Conservation (phyloP, 2,113 vertebrate genomes). For the Ceratotherium simum region DNA sequence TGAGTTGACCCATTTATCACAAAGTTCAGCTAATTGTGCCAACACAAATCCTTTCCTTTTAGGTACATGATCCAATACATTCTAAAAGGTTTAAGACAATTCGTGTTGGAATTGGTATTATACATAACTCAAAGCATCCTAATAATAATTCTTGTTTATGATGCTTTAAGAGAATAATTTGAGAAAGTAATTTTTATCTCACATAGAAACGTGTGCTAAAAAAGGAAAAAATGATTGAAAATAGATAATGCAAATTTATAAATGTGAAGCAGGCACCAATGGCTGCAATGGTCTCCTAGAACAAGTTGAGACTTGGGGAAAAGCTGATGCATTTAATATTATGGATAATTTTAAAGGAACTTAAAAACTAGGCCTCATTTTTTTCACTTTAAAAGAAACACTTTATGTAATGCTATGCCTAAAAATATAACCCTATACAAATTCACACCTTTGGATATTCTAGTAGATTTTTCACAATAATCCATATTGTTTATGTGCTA, state of each 20-base stretch:
- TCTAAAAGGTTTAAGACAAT: background rate
- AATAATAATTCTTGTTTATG: background rate
- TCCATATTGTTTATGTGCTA: slow-evolving; percentile 83
- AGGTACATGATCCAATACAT: background rate
- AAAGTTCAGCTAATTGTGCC: background rate
- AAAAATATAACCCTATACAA: slow-evolving; percentile 78
- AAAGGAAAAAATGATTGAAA: background rate
- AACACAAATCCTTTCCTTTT: background rate
- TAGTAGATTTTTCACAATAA: slow-evolving; percentile 83
- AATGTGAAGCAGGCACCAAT: background rate
- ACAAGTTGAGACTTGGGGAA: background rate
- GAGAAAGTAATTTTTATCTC: background rate
- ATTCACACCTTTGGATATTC: slow-evolving; percentile 84
- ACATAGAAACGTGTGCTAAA: background rate
- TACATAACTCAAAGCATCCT: background rate
- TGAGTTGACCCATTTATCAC: background rate
- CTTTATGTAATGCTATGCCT: slow-evolving; percentile 73
- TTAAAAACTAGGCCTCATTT: slow-evolving; percentile 50
- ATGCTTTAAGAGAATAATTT: background rate
- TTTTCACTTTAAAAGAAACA: background rate
- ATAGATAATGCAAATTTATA: background rate
- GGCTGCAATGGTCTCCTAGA: background rate
- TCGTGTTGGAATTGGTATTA: background rate
- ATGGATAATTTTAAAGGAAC: slow-evolving; percentile 30
- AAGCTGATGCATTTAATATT: background rate